Percentiles rank a stretch among this genome's conserved stretches.
Evolutionary conservation across 2,113 vertebrate genomes (phyloP).

Genomic region (Spizaetus ornatus): DNA sequence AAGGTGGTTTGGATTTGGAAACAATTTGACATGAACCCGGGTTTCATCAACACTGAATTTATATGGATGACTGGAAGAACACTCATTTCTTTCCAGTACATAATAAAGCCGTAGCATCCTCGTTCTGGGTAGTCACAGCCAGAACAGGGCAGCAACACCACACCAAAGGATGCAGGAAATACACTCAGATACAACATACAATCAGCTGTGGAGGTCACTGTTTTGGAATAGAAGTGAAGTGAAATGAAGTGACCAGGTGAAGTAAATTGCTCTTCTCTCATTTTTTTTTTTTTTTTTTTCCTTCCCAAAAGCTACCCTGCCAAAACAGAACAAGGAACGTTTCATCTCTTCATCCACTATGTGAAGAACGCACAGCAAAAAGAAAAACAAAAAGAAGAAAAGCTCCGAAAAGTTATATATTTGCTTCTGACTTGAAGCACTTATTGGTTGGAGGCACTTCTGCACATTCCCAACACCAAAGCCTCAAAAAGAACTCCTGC

Average conservation of each 20-base stretch:
- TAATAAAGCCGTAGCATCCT: fast-evolving
- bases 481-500: not conserved
- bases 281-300: not conserved
- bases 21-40: not conserved
- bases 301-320: not conserved
- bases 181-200: not conserved
- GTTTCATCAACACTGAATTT: not conserved
- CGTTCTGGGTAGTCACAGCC: not conserved
- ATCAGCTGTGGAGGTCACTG: not conserved
- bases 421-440: not conserved
- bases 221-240: not conserved
- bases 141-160: not conserved
- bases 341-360: not conserved
- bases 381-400: fast-evolving
- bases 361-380: not conserved
- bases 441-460: not conserved
- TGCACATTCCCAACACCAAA: not conserved
- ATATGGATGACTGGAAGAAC: not conserved
- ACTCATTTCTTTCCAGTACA: not conserved
- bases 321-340: not conserved
- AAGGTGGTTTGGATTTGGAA: not conserved
- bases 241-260: not conserved
- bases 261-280: not conserved
- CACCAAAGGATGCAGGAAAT: not conserved
- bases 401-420: not conserved